Evolutionary conservation across 2,113 vertebrate genomes (phyloP).

Genomic region (Megaptera novaeangliae): DNA sequence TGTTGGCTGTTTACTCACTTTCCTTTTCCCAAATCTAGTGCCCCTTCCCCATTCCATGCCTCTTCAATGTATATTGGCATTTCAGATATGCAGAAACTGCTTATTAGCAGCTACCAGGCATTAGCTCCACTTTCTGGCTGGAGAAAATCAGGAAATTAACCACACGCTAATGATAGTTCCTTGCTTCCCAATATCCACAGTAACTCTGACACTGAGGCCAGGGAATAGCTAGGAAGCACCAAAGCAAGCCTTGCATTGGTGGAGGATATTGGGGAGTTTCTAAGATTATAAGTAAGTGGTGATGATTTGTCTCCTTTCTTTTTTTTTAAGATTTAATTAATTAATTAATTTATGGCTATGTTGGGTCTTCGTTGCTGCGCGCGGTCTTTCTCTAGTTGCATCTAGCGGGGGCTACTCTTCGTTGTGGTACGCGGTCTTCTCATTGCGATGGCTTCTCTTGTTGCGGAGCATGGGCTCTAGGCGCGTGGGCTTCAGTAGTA

Average conservation of each 20-base stretch:
- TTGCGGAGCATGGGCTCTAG: too few relatives aligned
- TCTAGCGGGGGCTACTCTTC: too few relatives aligned
- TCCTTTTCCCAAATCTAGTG: background rate
- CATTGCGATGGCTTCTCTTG: too few relatives aligned
- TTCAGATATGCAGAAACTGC: background rate
- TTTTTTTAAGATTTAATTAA: too few relatives aligned
- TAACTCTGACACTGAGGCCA: background rate
- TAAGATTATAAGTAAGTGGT: background rate
- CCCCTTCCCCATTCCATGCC: background rate
- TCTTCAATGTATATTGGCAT: background rate
- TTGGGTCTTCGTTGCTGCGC: too few relatives aligned
- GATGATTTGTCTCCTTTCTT: background rate
- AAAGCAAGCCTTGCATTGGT: background rate
- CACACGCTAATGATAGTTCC: background rate
- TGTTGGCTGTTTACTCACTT: background rate
- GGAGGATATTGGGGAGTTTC: background rate
- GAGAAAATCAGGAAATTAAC: background rate
- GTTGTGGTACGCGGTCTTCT: too few relatives aligned
- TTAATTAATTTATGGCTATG: too few relatives aligned
- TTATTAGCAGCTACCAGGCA: background rate
- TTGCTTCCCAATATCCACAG: background rate
- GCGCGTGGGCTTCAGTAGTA: too few relatives aligned
- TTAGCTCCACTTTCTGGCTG: background rate
- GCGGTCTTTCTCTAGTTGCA: too few relatives aligned
- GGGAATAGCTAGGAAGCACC: background rate